Evolutionary conservation across 2,113 vertebrate species (phyloP), one percentile per base, ranked within the genome.

Genomic region (Ciconia stormi): DNA sequence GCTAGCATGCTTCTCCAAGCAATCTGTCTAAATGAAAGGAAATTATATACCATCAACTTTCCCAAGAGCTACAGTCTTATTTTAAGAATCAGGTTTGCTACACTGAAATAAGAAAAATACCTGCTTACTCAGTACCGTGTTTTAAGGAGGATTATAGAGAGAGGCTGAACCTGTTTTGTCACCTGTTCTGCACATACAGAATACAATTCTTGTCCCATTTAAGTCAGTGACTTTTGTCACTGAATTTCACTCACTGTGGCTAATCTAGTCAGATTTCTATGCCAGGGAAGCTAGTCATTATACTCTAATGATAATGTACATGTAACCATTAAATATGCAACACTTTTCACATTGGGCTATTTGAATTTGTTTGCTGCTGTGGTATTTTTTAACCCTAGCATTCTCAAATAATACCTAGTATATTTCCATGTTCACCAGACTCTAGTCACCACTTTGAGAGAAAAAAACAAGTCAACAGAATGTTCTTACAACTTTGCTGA

Each of bases 11-110:
- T 87, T 97, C 95, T 95, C 70, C 44, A 91, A 96, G 93, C 93
- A 97, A 95, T 95, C 94, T 97, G 84, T 92, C 93, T 96, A 97
- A 97, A 97, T 96, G 97, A 97, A 94, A 87, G 86, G 89, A 97
- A 97, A 95, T 97, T 97, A 95, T 73, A 89, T 85, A 73, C 95
- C 89, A 95, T 96, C 95, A 95, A 85, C 78, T 93, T 95, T 90
- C 89, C 84, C 84, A 93, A 93, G 84, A 95, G 89, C 94, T 89
- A 77, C 94, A 85, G 89, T 95, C 91, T 95, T 87, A 40, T 97
- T 94, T 95, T 87, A 85, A 95, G 74, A 83, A 93, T 82, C 87
- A 96, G 78, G 62, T 85, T 91, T 70, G 70, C 73, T 69, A 66
- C 78, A 50, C 12, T 90, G 89, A 93, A 90, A 83, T 52, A 78